phyloP scores from a whole-genome alignment of 2,797 vertebrate species.

The Pagetopsis macropterus region DNA sequence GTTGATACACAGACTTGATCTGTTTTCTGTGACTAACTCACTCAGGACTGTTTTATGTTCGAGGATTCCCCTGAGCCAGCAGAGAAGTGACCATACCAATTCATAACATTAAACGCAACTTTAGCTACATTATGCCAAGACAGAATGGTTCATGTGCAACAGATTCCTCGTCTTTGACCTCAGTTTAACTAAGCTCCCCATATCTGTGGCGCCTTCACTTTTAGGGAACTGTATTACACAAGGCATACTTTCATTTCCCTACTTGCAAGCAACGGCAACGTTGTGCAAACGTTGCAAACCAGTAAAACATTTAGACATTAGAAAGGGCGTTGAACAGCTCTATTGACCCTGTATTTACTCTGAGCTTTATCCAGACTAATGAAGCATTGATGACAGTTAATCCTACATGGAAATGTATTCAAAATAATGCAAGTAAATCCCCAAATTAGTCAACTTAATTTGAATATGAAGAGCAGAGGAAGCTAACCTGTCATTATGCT shows the following conservation, averaged over 20 bases:
- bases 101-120: background rate
- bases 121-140: background rate
- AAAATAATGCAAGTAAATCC: conserved; percentile 31
- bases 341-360: background rate
- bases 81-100: background rate
- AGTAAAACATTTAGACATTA: background rate
- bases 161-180: background rate
- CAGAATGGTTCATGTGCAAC: background rate
- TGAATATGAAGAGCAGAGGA: conserved; percentile 27
- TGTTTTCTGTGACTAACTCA: conserved; percentile 17
- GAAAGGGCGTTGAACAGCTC: background rate
- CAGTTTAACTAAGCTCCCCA: background rate
- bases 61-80: background rate
- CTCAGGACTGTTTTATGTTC: background rate
- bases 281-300: background rate
- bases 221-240: background rate
- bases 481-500: conserved; percentile 12
- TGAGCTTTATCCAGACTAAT: conserved; percentile 10
- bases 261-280: background rate
- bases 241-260: background rate
- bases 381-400: conserved; percentile 6
- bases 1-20: conserved; percentile 5
- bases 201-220: background rate
- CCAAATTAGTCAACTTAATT: conserved; percentile 24
- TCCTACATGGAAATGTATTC: conserved; percentile 1